Evolutionary conservation across 2,888 invertebrate species (phyloP), one percentile per base, ranked within the genome.

Genomic region (Drosophila setosimentum): DNA sequence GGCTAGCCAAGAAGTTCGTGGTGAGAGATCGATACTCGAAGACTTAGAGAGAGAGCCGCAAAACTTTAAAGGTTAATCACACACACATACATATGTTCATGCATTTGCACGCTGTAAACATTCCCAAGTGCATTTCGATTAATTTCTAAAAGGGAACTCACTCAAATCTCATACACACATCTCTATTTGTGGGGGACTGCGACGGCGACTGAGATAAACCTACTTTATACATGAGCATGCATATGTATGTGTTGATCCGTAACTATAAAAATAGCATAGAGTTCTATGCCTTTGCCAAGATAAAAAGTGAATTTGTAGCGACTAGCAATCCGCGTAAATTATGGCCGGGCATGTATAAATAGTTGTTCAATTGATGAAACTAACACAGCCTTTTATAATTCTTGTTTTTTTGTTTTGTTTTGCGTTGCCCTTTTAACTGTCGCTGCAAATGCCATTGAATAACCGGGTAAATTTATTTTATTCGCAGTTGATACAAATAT

Each of bases 371-470:
- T 49, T 33, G 29, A 40, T 37, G 21, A 49, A 62, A 33, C 49
- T 24, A 35, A 57, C 32, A 68, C 65, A 55, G 37, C 37, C 30
- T 48, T 13, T n/a, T 33, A 24, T 50, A 64, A 64, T 63, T 72
- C 2, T 21, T n/a, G n/a, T n/a, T 33, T 58, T 27, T 49, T 7
- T 5, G 33, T 33, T 33, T 21, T 7, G 21, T n/a, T 40, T 45
- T 7, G 21, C 21, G 13, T 45, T 45, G 78, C 58, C 64, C 78
- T 73, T 62, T 65, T 64, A 77, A 64, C 73, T 42, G 37, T 48
- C 35, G 50, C 51, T 32, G 27, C 32, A 53, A 42, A 27, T 63
- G 37, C n/a, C 48, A 29, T 24, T n/a, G 2, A 45, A 29, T n/a
- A 42, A 33, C 5, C 16, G 13, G 5, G 5, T 16, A 16, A 33